Evolutionary conservation across 2,113 vertebrate species (phyloP).

Genomic region (Ariopsis seemanni): DNA sequence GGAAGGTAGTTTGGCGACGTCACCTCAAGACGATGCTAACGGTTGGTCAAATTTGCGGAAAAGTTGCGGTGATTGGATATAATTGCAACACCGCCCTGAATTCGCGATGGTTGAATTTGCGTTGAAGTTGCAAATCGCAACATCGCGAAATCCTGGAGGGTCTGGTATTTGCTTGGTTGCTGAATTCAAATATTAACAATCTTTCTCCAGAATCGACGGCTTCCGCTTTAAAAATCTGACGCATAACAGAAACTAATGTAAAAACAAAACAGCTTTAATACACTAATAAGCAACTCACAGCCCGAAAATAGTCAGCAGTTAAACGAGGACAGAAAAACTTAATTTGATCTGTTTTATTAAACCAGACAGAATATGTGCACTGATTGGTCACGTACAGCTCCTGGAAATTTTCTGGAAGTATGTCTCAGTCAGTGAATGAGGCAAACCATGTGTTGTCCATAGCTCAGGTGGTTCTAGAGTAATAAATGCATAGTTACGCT

Average conservation of each 20-base stretch:
- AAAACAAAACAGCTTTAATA: background rate
- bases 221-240: background rate
- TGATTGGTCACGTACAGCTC: background rate
- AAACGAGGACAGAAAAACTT: background rate
- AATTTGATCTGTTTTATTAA: too few relatives aligned
- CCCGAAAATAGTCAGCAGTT: background rate
- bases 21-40: too few relatives aligned
- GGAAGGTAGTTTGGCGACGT: too few relatives aligned
- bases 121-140: too few relatives aligned
- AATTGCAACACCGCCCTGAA: too few relatives aligned
- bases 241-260: background rate
- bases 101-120: too few relatives aligned
- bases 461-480: background rate
- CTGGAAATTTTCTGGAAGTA: background rate
- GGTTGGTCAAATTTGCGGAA: too few relatives aligned
- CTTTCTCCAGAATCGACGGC: too few relatives aligned
- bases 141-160: too few relatives aligned
- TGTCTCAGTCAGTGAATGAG: background rate
- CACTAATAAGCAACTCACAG: background rate
- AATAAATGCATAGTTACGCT: background rate
- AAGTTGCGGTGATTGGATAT: too few relatives aligned
- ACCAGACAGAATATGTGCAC: background rate
- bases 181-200: too few relatives aligned
- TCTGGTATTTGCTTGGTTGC: too few relatives aligned
- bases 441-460: background rate